These are phyloP conservation scores for Lysandra bellargus DNA, from an alignment of 2,888 invertebrate genomes.

Conservation along the genomic window DNA sequence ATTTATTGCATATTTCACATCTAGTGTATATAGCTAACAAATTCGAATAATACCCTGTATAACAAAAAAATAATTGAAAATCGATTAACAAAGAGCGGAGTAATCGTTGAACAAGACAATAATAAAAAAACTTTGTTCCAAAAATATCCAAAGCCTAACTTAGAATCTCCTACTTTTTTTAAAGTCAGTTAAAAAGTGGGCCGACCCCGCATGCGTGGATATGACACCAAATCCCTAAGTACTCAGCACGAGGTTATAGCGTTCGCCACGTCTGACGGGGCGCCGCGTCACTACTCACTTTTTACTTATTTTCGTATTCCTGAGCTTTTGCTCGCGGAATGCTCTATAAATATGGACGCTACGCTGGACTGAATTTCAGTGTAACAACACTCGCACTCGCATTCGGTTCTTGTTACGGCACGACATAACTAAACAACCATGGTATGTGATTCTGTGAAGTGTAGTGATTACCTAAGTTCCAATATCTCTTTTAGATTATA, in stretches of 20 bases:
- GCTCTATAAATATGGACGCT: slow-evolving; percentile 77
- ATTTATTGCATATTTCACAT: no score
- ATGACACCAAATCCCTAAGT: background rate
- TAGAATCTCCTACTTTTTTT: no score
- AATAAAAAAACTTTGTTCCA: no score
- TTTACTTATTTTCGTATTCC: slow-evolving; percentile 78
- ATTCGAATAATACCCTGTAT: no score
- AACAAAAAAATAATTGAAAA: no score
- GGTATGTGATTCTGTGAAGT: slow-evolving; percentile 39
- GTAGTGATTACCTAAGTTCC: background rate
- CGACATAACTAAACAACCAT: slow-evolving; percentile 60
- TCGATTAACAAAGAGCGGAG: no score
- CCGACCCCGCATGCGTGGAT: background rate
- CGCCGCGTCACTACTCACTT: slow-evolving; percentile 57
- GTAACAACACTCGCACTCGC: slow-evolving; percentile 79
- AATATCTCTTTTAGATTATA: background rate
- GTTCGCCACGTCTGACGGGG: slow-evolving; percentile 48
- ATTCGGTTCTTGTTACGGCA: slow-evolving; percentile 77
- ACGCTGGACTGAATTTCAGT: slow-evolving; percentile 68
- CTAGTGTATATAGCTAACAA: no score
- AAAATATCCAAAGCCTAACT: no score
- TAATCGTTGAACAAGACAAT: no score
- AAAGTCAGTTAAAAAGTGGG: background rate
- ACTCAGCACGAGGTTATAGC: background rate
- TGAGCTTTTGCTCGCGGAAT: slow-evolving; percentile 57